Base-by-base conservation (phyloP, 2,797 vertebrate species). In the Smutsia temminckii region DNA sequence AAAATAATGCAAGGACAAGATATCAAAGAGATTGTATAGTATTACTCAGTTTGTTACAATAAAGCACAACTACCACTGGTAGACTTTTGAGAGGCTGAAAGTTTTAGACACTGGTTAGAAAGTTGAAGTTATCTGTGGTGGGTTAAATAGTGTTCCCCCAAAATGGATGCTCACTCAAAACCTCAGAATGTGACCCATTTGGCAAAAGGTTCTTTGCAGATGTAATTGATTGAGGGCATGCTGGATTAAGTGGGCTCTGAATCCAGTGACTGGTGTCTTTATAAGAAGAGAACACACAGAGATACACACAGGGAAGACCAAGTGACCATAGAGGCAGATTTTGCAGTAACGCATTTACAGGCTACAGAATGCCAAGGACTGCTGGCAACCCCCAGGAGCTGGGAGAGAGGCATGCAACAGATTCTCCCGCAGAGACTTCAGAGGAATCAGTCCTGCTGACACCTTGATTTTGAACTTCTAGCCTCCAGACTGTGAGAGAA, bases 41-140 rank as follows among this genome's bases (percentile, higher is more conserved):
- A 12, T 46, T 34, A 17, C 57, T 55, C 1, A 0, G 1, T 66
- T 75, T 80, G 12, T 91, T 55, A 40, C n/a, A 66, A 84, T 71
- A 68, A 89, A 91, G 51, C 16, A 59, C 18, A 61, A 5, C 25
- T 8, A 87, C 25, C 8, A 49, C 17, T 49, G 20, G 18, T 53
- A 89, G 92, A 86, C 40, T 81, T 92, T 40, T 64, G 20, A 87
- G 85, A 79, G 21, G 29, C 63, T 90, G 66, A 42, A 95, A 49
- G 23, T 77, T 68, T 92, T n/a, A 87, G 37, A 90, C 20, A 81
- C 20, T 78, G 4, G 20, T 89, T 95, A 80, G 64, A 81, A 53
- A 53, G 12, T 81, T 74, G 32, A 92, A 69, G 10, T 85, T 80
- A 80, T 57, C 57, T 32, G 5, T 46, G 49, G 10, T 66, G 14